phyloP scores from a whole-genome alignment of 2,797 vertebrate species.

The Mus caroli region DNA sequence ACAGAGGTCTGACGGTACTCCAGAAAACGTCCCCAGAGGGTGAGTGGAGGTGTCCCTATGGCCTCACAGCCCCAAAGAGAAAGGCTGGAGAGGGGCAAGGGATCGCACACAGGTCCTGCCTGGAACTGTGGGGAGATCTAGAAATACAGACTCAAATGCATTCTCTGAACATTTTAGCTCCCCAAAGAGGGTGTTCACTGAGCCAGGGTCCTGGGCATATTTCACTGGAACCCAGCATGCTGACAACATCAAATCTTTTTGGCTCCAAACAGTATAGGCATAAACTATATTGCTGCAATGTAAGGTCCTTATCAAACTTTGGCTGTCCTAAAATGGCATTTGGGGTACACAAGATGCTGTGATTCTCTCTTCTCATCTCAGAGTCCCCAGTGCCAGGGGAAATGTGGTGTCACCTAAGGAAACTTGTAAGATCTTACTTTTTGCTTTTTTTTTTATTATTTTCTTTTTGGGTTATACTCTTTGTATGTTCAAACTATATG shows the following conservation, averaged over 20 bases:
- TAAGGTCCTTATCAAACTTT: neutral
- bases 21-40: slow-evolving; percentile 67
- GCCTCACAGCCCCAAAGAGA: neutral
- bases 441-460: neutral
- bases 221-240: neutral
- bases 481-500: neutral
- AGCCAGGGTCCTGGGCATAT: neutral
- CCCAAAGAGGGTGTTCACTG: neutral
- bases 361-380: neutral
- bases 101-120: neutral
- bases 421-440: neutral
- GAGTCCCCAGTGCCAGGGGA: neutral
- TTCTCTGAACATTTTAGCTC: too few species aligned
- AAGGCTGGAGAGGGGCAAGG: neutral
- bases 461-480: neutral
- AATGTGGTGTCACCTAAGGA: neutral
- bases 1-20: slow-evolving; percentile 50
- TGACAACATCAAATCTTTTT: neutral
- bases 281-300: neutral
- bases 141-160: neutral
- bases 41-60: neutral
- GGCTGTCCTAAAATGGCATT: neutral
- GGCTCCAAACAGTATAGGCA: neutral
- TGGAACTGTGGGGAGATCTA: neutral
- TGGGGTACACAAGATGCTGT: neutral